Base-by-base conservation (phyloP, 2,113 vertebrate genomes). In the Actenoides hombroni region DNA sequence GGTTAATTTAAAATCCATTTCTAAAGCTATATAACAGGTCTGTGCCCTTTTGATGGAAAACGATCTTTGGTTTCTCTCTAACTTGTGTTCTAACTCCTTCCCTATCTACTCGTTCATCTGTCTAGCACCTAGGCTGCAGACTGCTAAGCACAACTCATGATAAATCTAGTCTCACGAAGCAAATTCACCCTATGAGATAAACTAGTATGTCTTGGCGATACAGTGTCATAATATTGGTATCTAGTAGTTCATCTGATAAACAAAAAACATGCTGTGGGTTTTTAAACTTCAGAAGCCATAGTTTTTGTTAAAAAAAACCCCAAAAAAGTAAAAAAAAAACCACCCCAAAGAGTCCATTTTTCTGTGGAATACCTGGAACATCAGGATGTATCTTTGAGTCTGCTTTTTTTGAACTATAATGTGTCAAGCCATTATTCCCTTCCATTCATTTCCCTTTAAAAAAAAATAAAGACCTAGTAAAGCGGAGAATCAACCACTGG, bases 1-100 rank as follows among this genome's bases (percentile, higher is more conserved):
- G 94, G 83, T 93, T 96, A 96, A 97, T 97, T 97, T 95, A 93
- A 98, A 97, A 96, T 70, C 92, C 74, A 96, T 94, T 97, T 95
- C 91, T 75, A 97, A 97, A 94, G 88, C 92, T 86, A 79, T 96
- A 95, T 86, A 97, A 95, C 92, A 93, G 44, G 31, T 88, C 94
- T 92, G 18, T 97, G 91, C 76, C 73, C 91, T 97, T 96, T 94
- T 64, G 83, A 90, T 88, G 80, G 83, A 97, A 83, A 95, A 91
- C 63, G 61, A 92, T 94, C 95, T 61, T 92, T 79, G 70, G 88
- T 96, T 97, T 97, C 67, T 97, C 86, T 96, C 78, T 81, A 61
- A 89, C 48, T 83, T 86, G 11, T 74, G 61, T 95, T 93, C 88
- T 92, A 74, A 92, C 59, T 96, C 68, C 80, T 89, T 57, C 68